Evolutionary conservation across 2,113 vertebrate genomes (phyloP).

Genomic region (Cyphomyrus plagiostoma): DNA sequence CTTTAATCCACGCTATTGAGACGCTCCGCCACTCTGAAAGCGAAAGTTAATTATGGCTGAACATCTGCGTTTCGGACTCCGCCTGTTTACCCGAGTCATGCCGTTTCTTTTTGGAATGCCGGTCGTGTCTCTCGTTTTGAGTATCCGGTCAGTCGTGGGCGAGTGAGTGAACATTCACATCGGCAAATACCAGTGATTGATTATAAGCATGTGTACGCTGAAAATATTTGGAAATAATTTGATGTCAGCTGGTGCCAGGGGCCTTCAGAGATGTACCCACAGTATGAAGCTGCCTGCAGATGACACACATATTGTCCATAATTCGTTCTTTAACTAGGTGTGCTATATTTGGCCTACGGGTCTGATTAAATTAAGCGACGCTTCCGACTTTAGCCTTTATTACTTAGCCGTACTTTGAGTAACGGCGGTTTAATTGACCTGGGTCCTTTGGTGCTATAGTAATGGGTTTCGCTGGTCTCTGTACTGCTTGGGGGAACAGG

Average conservation of each 20-base stretch:
- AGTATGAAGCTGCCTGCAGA: neutral
- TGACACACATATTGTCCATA: constrained; percentile 10
- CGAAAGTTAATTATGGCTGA: constrained; percentile 13
- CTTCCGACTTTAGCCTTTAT: constrained; percentile 3
- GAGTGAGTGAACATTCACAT: neutral
- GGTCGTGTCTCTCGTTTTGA: neutral
- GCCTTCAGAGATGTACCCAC: neutral
- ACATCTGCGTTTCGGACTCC: neutral
- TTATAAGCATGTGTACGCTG: neutral
- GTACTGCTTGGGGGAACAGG: neutral
- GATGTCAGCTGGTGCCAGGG: neutral
- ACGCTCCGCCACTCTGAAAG: constrained; percentile 36
- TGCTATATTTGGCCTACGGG: constrained; percentile 4
- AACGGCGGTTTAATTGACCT: constrained; percentile 6
- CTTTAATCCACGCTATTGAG: constrained; percentile 27
- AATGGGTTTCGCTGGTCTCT: neutral
- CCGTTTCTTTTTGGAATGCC: neutral
- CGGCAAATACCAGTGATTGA: neutral
- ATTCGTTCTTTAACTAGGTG: constrained; percentile 3
- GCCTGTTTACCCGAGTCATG: neutral
- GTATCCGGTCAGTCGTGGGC: neutral
- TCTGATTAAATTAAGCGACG: constrained; percentile 1
- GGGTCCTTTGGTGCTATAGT: neutral
- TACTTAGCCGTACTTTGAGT: neutral
- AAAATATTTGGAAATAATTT: neutral